Percentiles rank a stretch among this genome's conserved stretches.
These are phyloP conservation scores for Todus mexicanus DNA, from an alignment of 2,797 vertebrate genomes.

Conservation along the genomic window DNA sequence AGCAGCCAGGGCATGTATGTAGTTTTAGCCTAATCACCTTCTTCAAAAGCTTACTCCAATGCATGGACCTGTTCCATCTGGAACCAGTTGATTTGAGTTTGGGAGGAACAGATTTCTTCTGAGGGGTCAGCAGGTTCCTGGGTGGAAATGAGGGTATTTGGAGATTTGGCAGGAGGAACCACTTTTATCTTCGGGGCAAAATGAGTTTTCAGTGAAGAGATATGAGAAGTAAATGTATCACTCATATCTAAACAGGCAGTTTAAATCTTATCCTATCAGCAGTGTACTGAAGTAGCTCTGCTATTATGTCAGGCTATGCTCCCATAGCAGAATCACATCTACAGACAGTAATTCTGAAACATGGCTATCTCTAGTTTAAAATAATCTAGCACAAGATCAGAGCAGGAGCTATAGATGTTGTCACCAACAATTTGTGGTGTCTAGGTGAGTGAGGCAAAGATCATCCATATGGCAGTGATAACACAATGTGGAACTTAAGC, in stretches of 20 bases:
- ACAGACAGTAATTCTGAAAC: not conserved
- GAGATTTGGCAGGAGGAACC: not conserved
- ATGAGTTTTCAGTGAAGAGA: conserved; percentile 37
- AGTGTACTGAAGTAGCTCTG: not conserved
- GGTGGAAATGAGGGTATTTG: not conserved
- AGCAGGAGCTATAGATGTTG: not conserved
- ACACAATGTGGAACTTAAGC: conserved; percentile 7
- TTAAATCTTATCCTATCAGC: conserved; percentile 28
- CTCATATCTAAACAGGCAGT: conserved; percentile 23
- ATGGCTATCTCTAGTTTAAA: conserved; percentile 13
- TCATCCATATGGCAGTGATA: conserved; percentile 37
- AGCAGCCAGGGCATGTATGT: not conserved
- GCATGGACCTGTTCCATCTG: not conserved
- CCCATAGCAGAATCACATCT: not conserved
- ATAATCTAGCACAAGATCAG: conserved; percentile 30
- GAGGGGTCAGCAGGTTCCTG: not conserved
- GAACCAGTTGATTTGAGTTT: conserved; percentile 4
- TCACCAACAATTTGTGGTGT: conserved; percentile 23
- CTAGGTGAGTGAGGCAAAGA: conserved; percentile 31
- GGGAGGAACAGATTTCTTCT: not conserved
- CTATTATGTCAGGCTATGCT: not conserved
- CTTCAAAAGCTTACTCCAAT: not conserved
- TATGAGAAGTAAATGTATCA: conserved; percentile 28
- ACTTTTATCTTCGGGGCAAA: conserved; percentile 12
- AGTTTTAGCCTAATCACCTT: not conserved